Percentiles rank a stretch among this genome's conserved stretches.
Conservation (phyloP, 2,113 vertebrate species). For the Hyla sarda region DNA sequence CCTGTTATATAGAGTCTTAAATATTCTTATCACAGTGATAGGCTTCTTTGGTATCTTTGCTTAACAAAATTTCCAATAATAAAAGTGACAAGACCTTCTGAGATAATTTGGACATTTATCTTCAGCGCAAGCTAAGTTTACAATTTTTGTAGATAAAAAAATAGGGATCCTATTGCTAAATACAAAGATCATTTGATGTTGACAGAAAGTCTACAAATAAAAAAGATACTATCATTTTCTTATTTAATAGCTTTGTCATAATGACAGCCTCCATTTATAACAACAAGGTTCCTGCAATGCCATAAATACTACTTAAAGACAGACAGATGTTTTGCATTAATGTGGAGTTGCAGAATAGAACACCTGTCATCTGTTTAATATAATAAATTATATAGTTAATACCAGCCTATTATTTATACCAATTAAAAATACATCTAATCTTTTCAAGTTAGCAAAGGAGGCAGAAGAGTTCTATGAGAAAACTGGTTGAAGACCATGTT, state of each 20-base stretch:
- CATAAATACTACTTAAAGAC: slow-evolving; percentile 27
- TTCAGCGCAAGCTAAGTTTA: not conserved
- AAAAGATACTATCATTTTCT: slow-evolving; percentile 19
- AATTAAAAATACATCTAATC: not conserved
- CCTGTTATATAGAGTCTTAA: not conserved
- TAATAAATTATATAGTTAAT: not conserved
- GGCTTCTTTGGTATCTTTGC: not conserved
- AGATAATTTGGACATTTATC: not conserved
- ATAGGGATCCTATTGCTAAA: too few species aligned
- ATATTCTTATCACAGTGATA: not conserved
- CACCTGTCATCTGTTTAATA: not conserved
- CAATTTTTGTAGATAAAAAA: not conserved
- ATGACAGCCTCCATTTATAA: slow-evolving; percentile 21
- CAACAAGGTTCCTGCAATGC: slow-evolving; percentile 13
- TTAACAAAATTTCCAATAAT: not conserved
- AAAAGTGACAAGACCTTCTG: not conserved
- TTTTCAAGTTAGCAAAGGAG: not conserved
- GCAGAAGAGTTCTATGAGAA: not conserved
- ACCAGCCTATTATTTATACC: not conserved
- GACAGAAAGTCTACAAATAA: not conserved
- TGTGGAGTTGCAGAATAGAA: not conserved
- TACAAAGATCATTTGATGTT: not conserved
- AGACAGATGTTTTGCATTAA: slow-evolving; percentile 42
- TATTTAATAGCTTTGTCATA: not conserved
- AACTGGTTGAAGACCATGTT: too few species aligned